Evolutionary conservation across 2,797 vertebrate species (phyloP).

Genomic region (Intellagama lesueurii): DNA sequence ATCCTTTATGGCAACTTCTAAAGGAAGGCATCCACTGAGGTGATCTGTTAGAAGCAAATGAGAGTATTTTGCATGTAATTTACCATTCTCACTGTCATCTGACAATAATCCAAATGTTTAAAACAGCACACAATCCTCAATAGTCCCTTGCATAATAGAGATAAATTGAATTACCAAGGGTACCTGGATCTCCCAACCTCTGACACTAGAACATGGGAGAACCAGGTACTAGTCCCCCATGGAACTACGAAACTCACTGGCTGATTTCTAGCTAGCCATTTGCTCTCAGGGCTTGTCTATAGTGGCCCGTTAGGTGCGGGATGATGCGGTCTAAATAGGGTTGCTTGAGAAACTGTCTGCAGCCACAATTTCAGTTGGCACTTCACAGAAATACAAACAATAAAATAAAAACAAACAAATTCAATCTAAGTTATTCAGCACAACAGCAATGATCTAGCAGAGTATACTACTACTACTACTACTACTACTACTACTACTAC

Average conservation of each 20-base stretch:
- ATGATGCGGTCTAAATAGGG: too few relatives aligned
- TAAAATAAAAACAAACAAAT: too few relatives aligned
- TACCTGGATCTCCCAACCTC: not conserved
- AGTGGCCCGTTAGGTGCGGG: too few relatives aligned
- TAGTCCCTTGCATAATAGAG: slow-evolving; percentile 16
- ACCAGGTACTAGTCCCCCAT: not conserved
- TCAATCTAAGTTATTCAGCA: too few relatives aligned
- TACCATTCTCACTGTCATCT: not conserved
- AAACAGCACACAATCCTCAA: not conserved
- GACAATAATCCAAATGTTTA: not conserved
- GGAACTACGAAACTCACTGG: not conserved
- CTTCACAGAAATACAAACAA: too few relatives aligned
- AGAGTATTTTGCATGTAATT: not conserved
- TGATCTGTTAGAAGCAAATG: not conserved
- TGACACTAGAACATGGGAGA: not conserved
- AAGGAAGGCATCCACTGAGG: slow-evolving; percentile 14
- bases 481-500: too few relatives aligned
- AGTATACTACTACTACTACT: too few relatives aligned
- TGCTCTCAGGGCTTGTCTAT: too few relatives aligned
- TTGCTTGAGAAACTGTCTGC: too few relatives aligned
- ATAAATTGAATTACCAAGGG: not conserved
- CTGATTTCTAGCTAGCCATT: not conserved
- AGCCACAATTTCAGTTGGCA: too few relatives aligned
- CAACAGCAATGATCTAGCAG: too few relatives aligned
- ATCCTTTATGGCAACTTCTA: not conserved